A percentile compares a stretch with the other conserved stretches of the same genome.
Evolutionary conservation across 53 echinoderm and acorn worm species (phyloP).

Genomic region (Astropecten irregularis): DNA sequence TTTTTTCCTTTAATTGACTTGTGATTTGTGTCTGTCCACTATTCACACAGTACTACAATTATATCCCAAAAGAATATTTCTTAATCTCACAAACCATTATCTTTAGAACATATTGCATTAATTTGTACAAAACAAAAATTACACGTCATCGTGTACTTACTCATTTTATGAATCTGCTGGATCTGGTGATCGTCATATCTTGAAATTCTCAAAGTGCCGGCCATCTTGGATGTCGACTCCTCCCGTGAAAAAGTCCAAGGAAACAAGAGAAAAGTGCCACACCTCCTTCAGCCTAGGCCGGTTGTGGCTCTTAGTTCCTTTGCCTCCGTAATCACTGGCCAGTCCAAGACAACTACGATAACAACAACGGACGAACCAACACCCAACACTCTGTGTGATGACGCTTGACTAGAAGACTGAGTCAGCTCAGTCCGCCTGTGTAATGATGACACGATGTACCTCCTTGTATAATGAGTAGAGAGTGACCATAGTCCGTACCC

Average conservation of each 20-base stretch:
- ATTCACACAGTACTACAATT: too few species aligned
- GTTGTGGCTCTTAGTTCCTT: neutral
- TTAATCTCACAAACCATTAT: too few species aligned
- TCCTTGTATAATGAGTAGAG: conserved; percentile 17
- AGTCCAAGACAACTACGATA: too few species aligned
- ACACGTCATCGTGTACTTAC: too few species aligned
- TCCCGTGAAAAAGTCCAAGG: neutral
- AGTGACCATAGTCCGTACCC: conserved; percentile 43
- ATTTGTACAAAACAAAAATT: too few species aligned
- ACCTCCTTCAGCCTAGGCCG: neutral
- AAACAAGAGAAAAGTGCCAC: neutral
- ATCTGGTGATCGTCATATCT: conserved; percentile 48
- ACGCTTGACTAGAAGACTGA: conserved; percentile 8
- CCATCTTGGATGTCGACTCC: conserved; percentile 16
- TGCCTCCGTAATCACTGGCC: conserved; percentile 1
- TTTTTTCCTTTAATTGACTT: too few species aligned
- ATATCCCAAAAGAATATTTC: too few species aligned
- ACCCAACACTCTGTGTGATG: too few species aligned
- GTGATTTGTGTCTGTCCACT: too few species aligned
- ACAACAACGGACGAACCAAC: too few species aligned
- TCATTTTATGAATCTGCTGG: conserved; percentile 28
- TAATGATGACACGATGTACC: neutral
- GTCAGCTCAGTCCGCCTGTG: conserved; percentile 11
- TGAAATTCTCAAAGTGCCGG: conserved; percentile 29
- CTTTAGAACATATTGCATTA: too few species aligned